Percentiles rank a stretch among this genome's conserved stretches.
Evolutionary conservation across 1,140 invertebrate genomes (phyloP).

Genomic region (Macrocentrus cingulum): DNA sequence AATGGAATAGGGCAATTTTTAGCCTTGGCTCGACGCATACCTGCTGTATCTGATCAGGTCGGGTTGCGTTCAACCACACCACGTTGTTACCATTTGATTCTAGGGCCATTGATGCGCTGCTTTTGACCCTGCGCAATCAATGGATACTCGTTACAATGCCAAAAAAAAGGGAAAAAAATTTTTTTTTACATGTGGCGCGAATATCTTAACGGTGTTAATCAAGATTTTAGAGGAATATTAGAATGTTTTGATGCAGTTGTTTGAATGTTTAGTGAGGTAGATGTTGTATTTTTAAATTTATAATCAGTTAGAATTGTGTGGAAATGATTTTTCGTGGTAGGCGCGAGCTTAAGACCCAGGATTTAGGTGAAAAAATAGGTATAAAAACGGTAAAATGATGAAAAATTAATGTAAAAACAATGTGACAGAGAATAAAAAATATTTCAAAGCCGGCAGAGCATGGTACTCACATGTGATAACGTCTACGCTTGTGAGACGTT

Average conservation of each 20-base stretch:
- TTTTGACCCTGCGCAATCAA: slow-evolving; percentile 48
- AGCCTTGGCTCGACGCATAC: slow-evolving; percentile 35
- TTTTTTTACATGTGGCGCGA: slow-evolving; percentile 17
- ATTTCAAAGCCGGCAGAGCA: background rate
- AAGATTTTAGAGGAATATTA: too few relatives aligned
- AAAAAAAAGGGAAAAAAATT: slow-evolving; percentile 22
- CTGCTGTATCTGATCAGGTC: slow-evolving; percentile 53
- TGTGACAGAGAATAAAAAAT: slow-evolving; percentile 8
- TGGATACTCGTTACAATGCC: slow-evolving; percentile 30
- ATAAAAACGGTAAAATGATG: background rate
- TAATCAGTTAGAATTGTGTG: too few relatives aligned
- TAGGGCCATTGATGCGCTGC: slow-evolving; percentile 53
- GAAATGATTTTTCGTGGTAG: too few relatives aligned
- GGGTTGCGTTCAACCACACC: slow-evolving; percentile 50
- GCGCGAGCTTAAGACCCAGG: too few relatives aligned
- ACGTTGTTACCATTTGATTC: slow-evolving; percentile 55
- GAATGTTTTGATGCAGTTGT: background rate
- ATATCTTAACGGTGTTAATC: background rate
- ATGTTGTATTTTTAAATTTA: background rate
- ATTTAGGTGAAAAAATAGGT: slow-evolving; percentile 1
- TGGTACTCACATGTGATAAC: slow-evolving; percentile 42
- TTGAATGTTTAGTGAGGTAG: too few relatives aligned
- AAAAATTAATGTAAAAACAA: slow-evolving; percentile 8
- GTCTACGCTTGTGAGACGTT: slow-evolving; percentile 30
- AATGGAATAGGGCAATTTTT: slow-evolving; percentile 13